Evolutionary conservation across 2,797 vertebrate species (phyloP).

Genomic region (Lophius americanus): DNA sequence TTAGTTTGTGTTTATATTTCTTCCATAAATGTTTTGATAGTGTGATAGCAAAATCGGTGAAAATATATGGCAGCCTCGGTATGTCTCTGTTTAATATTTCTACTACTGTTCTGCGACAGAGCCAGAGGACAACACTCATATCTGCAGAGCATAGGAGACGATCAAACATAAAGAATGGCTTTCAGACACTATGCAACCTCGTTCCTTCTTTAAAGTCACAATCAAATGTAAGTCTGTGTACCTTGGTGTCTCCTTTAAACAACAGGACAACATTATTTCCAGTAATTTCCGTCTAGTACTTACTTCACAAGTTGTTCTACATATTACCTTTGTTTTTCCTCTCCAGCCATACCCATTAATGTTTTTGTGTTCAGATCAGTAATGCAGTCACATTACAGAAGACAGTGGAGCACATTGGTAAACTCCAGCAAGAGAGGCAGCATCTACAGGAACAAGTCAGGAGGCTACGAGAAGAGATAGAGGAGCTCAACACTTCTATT

Average conservation of each 20-base stretch:
- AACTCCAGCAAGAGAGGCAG: constrained; percentile 94
- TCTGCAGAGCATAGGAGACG: constrained; percentile 95
- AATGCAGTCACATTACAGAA: constrained; percentile 93
- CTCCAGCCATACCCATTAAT: not conserved
- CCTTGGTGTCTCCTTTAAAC: not conserved
- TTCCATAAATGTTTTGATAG: not conserved
- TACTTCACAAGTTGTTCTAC: not conserved
- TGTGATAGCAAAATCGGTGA: not conserved
- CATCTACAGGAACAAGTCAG: constrained; percentile 92
- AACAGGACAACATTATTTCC: not conserved
- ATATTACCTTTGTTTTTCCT: not conserved
- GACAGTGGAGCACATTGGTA: constrained; percentile 94
- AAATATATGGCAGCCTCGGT: not conserved
- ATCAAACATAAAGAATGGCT: constrained; percentile 92
- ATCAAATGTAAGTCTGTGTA: constrained; percentile 81
- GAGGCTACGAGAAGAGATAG: constrained; percentile 92
- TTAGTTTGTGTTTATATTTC: constrained; percentile 69
- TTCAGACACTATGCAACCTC: constrained; percentile 88
- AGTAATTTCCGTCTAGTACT: not conserved
- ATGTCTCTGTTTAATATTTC: constrained; percentile 3
- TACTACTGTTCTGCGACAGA: constrained; percentile 76
- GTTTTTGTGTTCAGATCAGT: constrained; percentile 83
- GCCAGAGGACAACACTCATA: constrained; percentile 88
- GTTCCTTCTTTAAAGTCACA: constrained; percentile 86
- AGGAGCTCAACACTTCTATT: constrained; percentile 93